These are phyloP conservation scores for Callospermophilus lateralis DNA, from an alignment of 2,113 vertebrate species.

Conservation along the genomic window DNA sequence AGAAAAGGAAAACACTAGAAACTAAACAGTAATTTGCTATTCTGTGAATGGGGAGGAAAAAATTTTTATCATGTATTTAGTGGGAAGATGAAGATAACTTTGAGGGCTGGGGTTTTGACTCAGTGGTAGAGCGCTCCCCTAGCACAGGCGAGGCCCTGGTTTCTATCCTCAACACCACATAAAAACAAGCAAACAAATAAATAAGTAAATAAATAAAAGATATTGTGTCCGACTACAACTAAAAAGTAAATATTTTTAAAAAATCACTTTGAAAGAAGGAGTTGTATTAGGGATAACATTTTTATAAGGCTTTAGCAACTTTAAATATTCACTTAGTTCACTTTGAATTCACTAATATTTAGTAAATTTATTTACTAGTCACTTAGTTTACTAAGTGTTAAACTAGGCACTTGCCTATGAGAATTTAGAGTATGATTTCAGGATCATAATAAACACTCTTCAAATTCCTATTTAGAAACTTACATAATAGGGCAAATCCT, in stretches of 20 bases:
- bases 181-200: too few relatives aligned
- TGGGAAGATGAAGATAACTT: background rate
- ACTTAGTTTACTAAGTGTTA: background rate
- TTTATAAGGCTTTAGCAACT: background rate
- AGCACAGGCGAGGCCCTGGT: too few relatives aligned
- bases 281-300: slow-evolving; percentile 25
- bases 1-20: background rate
- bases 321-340: background rate
- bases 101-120: background rate
- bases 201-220: too few relatives aligned
- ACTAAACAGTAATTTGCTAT: slow-evolving; percentile 24
- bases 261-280: slow-evolving; percentile 11
- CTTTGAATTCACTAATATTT: background rate
- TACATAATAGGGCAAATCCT: background rate
- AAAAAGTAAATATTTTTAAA: too few relatives aligned
- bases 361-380: background rate
- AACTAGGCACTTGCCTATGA: background rate
- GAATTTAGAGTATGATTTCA: background rate
- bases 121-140: too few relatives aligned
- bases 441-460: background rate
- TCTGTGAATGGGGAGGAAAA: background rate
- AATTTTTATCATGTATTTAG: background rate
- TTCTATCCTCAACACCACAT: too few relatives aligned
- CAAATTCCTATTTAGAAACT: background rate
- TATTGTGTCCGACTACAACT: too few relatives aligned